Evolutionary conservation across 35 echinoderm and acorn worm genomes (phyloP).

Genomic region (Strongylocentrotus purpuratus): DNA sequence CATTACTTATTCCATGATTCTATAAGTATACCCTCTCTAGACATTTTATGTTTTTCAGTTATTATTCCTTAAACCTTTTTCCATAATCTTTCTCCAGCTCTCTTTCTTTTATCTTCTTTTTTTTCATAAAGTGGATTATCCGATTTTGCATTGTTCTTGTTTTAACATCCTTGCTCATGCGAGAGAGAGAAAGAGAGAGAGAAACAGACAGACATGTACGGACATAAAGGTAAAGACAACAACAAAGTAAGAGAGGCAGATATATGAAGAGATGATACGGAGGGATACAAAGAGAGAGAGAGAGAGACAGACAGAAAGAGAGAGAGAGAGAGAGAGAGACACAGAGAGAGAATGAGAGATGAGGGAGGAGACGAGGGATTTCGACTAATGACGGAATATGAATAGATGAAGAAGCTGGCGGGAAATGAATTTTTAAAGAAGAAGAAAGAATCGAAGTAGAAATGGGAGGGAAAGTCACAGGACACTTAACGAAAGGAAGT

Average conservation of each 20-base stretch:
- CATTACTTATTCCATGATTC: too few species aligned
- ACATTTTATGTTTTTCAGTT: too few species aligned
- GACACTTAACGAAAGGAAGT: neutral
- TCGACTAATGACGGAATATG: neutral
- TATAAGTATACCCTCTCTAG: too few species aligned
- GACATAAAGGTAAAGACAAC: too few species aligned
- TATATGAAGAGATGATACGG: too few species aligned
- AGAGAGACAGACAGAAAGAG: neutral
- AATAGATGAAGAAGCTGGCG: neutral
- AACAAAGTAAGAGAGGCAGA: too few species aligned
- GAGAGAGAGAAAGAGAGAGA: too few species aligned
- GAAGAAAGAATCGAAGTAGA: neutral
- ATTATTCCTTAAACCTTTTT: too few species aligned
- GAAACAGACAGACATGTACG: too few species aligned
- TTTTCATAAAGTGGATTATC: neutral
- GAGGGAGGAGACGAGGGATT: neutral
- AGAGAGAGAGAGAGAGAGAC: neutral
- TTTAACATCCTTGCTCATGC: too few species aligned
- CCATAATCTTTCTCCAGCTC: too few species aligned
- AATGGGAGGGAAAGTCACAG: slow-evolving; percentile 8
- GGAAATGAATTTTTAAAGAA: neutral
- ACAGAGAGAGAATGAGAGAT: neutral
- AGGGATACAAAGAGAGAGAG: neutral
- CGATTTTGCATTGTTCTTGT: too few species aligned
- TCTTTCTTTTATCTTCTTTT: neutral